Conservation (phyloP, 2,888 invertebrate genomes). For the Periphyllus acericola region DNA sequence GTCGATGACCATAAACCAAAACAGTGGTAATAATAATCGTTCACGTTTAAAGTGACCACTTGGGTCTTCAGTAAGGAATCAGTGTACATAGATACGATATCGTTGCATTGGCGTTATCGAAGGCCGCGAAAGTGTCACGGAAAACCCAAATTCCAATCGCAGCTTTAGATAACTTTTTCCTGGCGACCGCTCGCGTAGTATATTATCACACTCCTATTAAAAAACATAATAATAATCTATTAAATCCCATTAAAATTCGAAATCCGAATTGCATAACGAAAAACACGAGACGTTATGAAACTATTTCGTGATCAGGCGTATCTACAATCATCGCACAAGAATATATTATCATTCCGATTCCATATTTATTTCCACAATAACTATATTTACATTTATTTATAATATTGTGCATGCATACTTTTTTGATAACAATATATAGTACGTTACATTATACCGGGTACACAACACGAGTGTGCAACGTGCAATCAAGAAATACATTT, state of each 20-base stretch:
- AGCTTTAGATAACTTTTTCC: background rate
- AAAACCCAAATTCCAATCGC: background rate
- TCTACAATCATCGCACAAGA: constrained; percentile 20
- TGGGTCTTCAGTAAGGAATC: too few species aligned
- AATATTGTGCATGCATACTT: background rate
- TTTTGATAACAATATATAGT: background rate
- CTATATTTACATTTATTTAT: background rate
- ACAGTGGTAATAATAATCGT: too few species aligned
- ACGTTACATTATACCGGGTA: background rate
- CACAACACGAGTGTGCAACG: background rate
- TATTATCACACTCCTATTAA: background rate
- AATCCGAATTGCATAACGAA: constrained; percentile 26
- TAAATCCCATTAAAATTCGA: constrained; percentile 16
- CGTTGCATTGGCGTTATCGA: too few species aligned
- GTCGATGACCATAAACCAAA: too few species aligned
- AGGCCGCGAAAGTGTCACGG: too few species aligned
- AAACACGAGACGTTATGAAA: constrained; percentile 54
- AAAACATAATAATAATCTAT: background rate
- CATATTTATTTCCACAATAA: constrained; percentile 35
- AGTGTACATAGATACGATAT: too few species aligned
- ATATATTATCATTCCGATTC: constrained; percentile 5
- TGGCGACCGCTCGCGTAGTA: background rate
- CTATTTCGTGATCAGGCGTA: constrained; percentile 36
- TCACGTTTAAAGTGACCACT: too few species aligned
- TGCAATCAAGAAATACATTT: background rate